phyloP scores from a whole-genome alignment of 2,113 vertebrate species.

The Alethe diademata region DNA sequence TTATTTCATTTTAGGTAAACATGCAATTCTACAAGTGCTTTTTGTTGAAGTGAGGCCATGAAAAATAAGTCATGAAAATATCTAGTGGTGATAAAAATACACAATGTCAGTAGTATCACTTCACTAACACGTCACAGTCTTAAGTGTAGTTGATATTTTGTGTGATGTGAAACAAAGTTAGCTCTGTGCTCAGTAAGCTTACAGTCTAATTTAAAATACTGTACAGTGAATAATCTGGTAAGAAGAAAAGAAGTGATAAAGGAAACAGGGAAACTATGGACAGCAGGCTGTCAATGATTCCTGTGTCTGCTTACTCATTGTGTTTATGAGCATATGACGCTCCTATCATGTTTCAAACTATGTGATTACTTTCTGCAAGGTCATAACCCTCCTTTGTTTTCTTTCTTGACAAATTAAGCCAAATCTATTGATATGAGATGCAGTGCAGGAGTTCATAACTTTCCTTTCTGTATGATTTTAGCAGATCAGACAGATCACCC shows the following conservation, averaged over 20 bases:
- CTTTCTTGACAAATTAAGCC: neutral
- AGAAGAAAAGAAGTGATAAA: neutral
- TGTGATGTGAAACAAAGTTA: neutral
- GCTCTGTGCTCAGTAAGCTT: neutral
- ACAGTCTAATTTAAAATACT: neutral
- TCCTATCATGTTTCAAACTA: neutral
- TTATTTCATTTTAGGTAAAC: neutral
- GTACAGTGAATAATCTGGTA: neutral
- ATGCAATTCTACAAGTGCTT: neutral
- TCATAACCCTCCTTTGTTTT: neutral
- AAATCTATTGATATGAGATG: neutral
- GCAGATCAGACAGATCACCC: neutral
- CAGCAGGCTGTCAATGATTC: neutral
- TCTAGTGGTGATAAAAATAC: neutral
- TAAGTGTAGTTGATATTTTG: neutral
- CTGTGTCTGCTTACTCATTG: rapidly evolving
- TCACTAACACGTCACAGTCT: neutral
- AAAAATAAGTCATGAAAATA: neutral
- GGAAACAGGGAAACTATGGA: neutral
- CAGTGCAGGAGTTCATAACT: neutral
- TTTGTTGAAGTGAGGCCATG: neutral
- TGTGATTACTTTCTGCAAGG: neutral
- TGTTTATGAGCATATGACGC: neutral
- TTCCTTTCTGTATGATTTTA: neutral
- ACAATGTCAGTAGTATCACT: neutral